Evolutionary conservation across 2,797 vertebrate species (phyloP), one percentile per base, ranked within the genome.

Genomic region (Tarsius wallacei): DNA sequence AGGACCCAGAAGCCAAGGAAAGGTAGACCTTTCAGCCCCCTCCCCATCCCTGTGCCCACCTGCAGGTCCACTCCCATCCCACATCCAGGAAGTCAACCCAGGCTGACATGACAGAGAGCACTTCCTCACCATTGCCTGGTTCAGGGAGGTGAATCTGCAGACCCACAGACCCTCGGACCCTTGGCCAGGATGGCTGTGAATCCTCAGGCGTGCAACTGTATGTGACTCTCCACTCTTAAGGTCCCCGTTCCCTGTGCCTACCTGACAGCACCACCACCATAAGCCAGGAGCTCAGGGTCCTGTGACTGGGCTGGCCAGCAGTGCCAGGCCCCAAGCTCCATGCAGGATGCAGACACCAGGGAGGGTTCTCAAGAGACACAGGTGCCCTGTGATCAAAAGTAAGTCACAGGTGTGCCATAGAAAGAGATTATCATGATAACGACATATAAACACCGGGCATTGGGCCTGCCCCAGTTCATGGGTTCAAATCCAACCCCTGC

Each of bases 401-500:
- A 24, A 31, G 68, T 59, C n/a, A 26, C 31, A 16, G 5, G 21
- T 0, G 0, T 24, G 24, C 57, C 33, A 14, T 1, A 66, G 51
- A 49, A 51, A 2, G 16, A 47, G 22, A 19, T 16, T 4, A 0
- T 74, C 68, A 21, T 2, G 7, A 1, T 17, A 22, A 15, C 57
- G 13, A 2, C 1, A 9, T 36, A 15, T 19, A 36, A 4, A 68
- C 51, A 36, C 0, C 0, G 1, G 61, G 14, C 9, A 1, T 26
- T 24, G 22, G 10, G 17, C 10, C 14, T 76, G 17, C 8, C 12
- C 7, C 28, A 24, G 17, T 33, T 24, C 55, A 31, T 4, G 26
- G 24, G 12, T n/a, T 68, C 42, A 81, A 26, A 51, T 47, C 49
- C 74, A 7, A 17, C 12, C 53, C 42, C 28, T 19, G 53, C 63